Evolutionary conservation across 2,797 vertebrate genomes (phyloP), one percentile per base, ranked within the genome.

Genomic region (Spondyliosoma cantharus): DNA sequence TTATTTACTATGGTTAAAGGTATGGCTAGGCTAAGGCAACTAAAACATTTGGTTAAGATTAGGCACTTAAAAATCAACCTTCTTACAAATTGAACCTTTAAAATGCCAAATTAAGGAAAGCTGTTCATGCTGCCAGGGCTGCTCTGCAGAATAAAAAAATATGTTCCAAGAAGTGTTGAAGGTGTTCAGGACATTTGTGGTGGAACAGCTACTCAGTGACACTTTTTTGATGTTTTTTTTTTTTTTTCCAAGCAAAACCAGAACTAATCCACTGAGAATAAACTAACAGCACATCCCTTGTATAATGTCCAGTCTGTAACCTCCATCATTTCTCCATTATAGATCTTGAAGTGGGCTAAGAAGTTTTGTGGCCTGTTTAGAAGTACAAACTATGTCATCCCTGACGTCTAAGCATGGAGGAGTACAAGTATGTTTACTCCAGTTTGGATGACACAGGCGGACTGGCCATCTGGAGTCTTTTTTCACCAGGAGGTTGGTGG

Each of bases 401-500:
- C 17, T 81, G 82, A 81, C 3, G 16, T 87, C 71, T 57, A n/a
- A 71, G 74, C 57, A 77, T 73, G 78, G 61, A 86, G 60, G 72
- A 82, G 69, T 67, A 67, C 20, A 65, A 78, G 59, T 66, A 19
- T 73, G 62, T 87, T 91, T 82, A 85, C 81, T 84, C 82, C 74
- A 87, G 78, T 82, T 83, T 81, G 76, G 71, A 81, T 71, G 86
- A 80, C 46, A 85, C 82, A 82, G 59, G 48, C 82, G 2, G 72
- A 68, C 16, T 11, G 62, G 80, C 89, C 91, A 92, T 92, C 86
- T 90, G 90, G 84, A 85, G 80, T 50, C 27, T 66, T 63, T 66
- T 59, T 83, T 74, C 46, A 60, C 43, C 7, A 29, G 11, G 74
- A 74, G 56, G 63, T 71, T 81, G 65, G 78, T 80, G 78, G 50